Evolutionary conservation across 2,113 vertebrate species (phyloP).

Genomic region (Emydocephalus ijimae): DNA sequence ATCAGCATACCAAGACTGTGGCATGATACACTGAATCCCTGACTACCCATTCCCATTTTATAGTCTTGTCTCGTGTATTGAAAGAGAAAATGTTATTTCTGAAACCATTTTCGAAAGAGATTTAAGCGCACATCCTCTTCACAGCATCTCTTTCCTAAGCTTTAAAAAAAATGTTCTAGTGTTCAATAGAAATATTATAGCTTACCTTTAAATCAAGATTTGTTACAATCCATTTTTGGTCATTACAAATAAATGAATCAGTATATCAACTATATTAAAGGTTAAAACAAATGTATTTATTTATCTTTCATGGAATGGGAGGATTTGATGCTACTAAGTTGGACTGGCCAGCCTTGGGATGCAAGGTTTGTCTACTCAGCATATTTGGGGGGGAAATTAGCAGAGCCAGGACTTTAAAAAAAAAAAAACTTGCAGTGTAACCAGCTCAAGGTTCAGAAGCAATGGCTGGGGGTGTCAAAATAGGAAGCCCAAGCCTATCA

Average conservation of each 20-base stretch:
- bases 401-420: too few relatives aligned
- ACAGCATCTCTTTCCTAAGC: background rate
- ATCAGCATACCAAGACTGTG: background rate
- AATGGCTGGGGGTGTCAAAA: too few relatives aligned
- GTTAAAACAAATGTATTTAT: background rate
- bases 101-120: background rate
- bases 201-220: background rate
- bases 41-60: background rate
- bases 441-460: too few relatives aligned
- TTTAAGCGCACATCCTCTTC: background rate
- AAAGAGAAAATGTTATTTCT: background rate
- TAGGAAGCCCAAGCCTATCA: too few relatives aligned
- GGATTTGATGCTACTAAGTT: too few relatives aligned
- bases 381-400: too few relatives aligned
- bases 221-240: background rate
- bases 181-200: background rate
- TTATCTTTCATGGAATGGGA: background rate
- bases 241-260: background rate
- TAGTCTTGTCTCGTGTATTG: background rate
- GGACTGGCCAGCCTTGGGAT: too few relatives aligned
- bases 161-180: background rate
- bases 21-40: background rate
- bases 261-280: background rate
- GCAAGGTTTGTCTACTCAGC: too few relatives aligned
- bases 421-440: too few relatives aligned